These are phyloP conservation scores for Strigamia maritima DNA, from an alignment of 2,888 invertebrate genomes.

Conservation along the genomic window DNA sequence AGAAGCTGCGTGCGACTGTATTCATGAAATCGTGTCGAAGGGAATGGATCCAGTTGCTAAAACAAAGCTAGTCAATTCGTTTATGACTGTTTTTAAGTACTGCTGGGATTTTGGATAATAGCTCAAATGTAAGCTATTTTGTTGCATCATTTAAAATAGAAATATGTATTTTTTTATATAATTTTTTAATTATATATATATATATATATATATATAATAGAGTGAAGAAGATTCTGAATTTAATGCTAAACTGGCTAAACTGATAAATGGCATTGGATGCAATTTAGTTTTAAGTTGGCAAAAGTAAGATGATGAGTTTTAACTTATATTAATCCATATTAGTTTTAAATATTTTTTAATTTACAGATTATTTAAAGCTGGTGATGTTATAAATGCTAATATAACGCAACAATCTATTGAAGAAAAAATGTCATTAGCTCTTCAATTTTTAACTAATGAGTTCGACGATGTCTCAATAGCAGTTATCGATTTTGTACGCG, in stretches of 20 bases:
- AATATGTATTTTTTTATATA: not conserved
- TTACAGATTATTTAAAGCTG: conserved; percentile 49
- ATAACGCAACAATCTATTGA: conserved; percentile 50
- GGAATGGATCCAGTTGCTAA: conserved; percentile 61
- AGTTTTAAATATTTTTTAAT: conserved; percentile 31
- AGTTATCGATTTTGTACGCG: conserved; percentile 55
- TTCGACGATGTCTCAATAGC: conserved; percentile 58
- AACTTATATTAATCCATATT: not conserved
- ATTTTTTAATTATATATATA: not conserved
- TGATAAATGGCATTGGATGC: conserved; percentile 57
- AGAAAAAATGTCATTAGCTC: conserved; percentile 54
- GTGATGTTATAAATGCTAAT: conserved; percentile 47
- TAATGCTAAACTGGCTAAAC: conserved; percentile 55
- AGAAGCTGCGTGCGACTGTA: conserved; percentile 58
- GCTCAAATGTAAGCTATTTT: conserved; percentile 35
- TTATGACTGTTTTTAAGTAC: conserved; percentile 53
- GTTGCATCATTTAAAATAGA: not conserved
- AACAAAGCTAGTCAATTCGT: conserved; percentile 56
- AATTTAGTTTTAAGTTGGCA: conserved; percentile 55
- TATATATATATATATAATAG: too few relatives aligned
- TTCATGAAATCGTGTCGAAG: conserved; percentile 58
- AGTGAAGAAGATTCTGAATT: conserved; percentile 57
- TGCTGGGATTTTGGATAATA: conserved; percentile 51
- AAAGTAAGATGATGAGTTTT: conserved; percentile 49
- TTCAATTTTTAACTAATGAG: conserved; percentile 55